Conservation (phyloP, 2,797 vertebrate species). For the Oceanodroma leucorhoa region DNA sequence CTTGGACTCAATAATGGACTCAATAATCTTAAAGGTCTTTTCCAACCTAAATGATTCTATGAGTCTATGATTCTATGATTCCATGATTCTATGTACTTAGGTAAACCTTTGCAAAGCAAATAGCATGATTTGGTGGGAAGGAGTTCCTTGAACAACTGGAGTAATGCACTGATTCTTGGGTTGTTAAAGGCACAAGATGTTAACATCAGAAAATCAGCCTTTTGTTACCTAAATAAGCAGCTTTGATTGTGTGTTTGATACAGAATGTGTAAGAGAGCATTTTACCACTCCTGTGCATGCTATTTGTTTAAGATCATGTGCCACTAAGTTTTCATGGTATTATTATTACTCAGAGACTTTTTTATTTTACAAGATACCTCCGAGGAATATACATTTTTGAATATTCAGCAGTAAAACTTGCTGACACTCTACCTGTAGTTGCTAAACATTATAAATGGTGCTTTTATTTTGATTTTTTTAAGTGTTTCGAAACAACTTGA, state of each 20-base stretch:
- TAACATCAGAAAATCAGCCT: not conserved
- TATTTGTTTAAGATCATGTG: not conserved
- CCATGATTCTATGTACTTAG: not conserved
- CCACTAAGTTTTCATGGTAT: not conserved
- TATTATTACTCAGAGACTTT: not conserved
- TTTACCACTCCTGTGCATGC: not conserved
- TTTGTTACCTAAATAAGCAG: not conserved
- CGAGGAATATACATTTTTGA: not conserved
- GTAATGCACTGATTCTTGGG: not conserved
- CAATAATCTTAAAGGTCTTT: not conserved
- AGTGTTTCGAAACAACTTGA: not conserved
- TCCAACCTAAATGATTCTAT: not conserved
- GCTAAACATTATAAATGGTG: not conserved
- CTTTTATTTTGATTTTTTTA: not conserved
- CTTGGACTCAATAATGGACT: not conserved
- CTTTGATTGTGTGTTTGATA: not conserved
- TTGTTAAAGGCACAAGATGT: not conserved
- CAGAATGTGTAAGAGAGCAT: not conserved
- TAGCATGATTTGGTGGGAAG: not conserved
- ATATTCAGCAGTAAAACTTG: not conserved
- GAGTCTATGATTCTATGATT: not conserved
- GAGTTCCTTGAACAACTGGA: not conserved
- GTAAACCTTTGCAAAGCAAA: conserved; percentile 30
- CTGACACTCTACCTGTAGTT: not conserved
- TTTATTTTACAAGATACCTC: not conserved